Evolutionary conservation across 2,797 vertebrate genomes (phyloP).

Genomic region (Fratercula arctica): DNA sequence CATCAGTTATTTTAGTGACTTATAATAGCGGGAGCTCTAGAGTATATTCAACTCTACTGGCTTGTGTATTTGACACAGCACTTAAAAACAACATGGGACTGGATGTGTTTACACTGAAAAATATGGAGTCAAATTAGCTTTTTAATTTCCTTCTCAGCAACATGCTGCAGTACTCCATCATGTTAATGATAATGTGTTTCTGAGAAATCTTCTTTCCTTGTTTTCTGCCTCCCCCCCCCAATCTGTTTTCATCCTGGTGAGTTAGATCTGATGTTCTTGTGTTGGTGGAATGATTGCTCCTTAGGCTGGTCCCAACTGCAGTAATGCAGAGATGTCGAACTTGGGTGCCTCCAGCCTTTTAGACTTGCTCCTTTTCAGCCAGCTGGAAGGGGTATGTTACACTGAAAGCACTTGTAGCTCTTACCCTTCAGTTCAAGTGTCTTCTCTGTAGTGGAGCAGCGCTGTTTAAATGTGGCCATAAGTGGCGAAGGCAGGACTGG

Average conservation of each 20-base stretch:
- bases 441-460: rapidly evolving
- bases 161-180: not conserved
- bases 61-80: not conserved
- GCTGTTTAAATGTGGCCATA: not conserved
- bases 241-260: not conserved
- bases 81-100: not conserved
- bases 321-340: not conserved
- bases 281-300: not conserved
- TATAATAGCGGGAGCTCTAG: not conserved
- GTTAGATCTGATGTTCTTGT: not conserved
- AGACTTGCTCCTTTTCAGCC: not conserved
- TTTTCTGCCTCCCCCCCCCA: not conserved
- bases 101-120: not conserved
- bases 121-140: not conserved
- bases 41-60: not conserved
- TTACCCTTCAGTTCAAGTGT: not conserved
- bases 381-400: not conserved
- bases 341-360: not conserved
- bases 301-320: not conserved
- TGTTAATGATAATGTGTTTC: not conserved
- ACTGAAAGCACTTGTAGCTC: not conserved
- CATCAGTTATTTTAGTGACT: not conserved
- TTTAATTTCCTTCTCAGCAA: not conserved
- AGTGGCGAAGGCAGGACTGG: not conserved
- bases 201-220: not conserved